These are phyloP conservation scores for Halotydeus destructor DNA, from an alignment of 1,140 invertebrate genomes.

Conservation along the genomic window DNA sequence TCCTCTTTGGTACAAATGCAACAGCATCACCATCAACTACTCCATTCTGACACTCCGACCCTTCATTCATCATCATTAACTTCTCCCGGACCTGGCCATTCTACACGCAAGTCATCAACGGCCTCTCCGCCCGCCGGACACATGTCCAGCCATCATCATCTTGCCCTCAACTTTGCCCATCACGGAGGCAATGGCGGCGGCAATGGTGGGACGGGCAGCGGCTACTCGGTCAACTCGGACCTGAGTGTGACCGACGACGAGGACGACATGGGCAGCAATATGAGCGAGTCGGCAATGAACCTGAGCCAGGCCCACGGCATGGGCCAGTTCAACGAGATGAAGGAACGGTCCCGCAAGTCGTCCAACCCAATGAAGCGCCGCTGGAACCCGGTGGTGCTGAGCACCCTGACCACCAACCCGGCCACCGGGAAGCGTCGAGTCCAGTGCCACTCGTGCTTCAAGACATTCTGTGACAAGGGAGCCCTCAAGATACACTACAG, in stretches of 20 bases:
- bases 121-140: conserved; percentile 19
- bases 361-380: conserved; percentile 70
- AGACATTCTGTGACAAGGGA: conserved; percentile 98
- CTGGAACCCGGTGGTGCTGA: conserved; percentile 71
- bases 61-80: conserved; percentile 5
- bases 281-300: conserved; percentile 13
- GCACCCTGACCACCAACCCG: conserved; percentile 72
- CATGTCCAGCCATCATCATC: conserved; percentile 31
- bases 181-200: conserved; percentile 20
- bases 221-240: conserved; percentile 16
- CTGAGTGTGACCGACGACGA: conserved; percentile 9
- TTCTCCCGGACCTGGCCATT: conserved; percentile 27
- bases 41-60: too few relatives aligned
- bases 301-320: conserved; percentile 12
- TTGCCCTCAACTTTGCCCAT: conserved; percentile 28
- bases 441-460: conserved; percentile 91
- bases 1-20: conserved; percentile 9
- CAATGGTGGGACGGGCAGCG: conserved; percentile 1
- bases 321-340: conserved; percentile 13
- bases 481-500: conserved; percentile 98
- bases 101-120: conserved; percentile 21
- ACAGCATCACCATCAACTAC: conserved; percentile 9
- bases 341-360: conserved; percentile 43
- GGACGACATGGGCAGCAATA: conserved; percentile 1
- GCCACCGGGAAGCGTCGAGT: conserved; percentile 85